Conservation (phyloP, 1,140 invertebrate species). For the Sminthurinus signatus region DNA sequence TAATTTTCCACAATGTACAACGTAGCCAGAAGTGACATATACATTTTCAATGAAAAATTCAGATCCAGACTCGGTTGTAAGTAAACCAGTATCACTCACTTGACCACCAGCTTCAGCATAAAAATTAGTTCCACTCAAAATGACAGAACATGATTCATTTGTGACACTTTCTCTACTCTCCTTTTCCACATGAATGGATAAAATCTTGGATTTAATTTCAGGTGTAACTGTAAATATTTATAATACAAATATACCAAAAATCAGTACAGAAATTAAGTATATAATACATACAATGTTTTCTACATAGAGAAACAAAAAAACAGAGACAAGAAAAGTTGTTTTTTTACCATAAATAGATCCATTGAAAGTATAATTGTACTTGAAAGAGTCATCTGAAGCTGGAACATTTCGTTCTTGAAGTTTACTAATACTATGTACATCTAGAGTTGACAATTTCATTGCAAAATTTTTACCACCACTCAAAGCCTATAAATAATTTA, state of each 20-base stretch:
- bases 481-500: conserved; percentile 70
- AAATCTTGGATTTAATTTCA: conserved; percentile 48
- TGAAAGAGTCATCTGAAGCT: conserved; percentile 81
- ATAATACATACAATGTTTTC: no score
- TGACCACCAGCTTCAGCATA: conserved; percentile 88
- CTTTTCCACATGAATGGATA: conserved; percentile 64
- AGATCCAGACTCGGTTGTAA: conserved; percentile 56
- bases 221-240: neutral
- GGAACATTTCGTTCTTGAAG: conserved; percentile 71
- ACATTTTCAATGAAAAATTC: conserved; percentile 93
- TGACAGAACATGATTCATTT: conserved; percentile 84
- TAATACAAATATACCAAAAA: neutral
- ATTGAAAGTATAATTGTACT: conserved; percentile 79
- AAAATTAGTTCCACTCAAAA: conserved; percentile 79
- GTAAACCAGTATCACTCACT: conserved; percentile 93
- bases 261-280: neutral
- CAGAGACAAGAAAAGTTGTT: no score
- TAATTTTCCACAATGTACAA: conserved; percentile 79
- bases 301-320: no score
- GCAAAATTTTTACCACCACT: conserved; percentile 66
- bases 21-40: conserved; percentile 92
- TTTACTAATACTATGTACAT: conserved; percentile 92
- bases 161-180: conserved; percentile 77
- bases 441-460: conserved; percentile 56
- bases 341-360: conserved; percentile 3